A percentile compares a stretch with the other conserved stretches of the same genome.
Evolutionary conservation across 2,113 vertebrate species (phyloP).

Genomic region (Scophthalmus maximus): DNA sequence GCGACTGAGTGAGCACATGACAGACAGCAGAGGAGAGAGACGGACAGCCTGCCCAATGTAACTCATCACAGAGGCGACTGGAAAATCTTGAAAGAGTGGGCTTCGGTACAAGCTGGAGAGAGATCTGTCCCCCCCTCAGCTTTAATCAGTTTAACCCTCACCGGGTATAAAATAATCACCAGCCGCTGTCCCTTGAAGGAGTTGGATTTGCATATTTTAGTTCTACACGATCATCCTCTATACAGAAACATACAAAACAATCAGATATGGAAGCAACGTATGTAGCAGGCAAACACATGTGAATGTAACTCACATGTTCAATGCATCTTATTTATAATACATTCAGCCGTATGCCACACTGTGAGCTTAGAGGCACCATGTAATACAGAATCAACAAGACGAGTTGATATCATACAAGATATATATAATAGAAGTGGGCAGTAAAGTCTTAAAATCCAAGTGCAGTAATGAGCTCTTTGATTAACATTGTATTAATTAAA

Average conservation of each 20-base stretch:
- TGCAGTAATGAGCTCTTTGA: no score
- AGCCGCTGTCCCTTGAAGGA: slow-evolving; percentile 29
- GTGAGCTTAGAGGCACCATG: not conserved
- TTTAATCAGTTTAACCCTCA: slow-evolving; percentile 30
- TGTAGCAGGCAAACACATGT: not conserved
- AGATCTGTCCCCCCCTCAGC: slow-evolving; percentile 34
- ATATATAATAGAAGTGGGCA: no score
- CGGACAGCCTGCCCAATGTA: slow-evolving; percentile 9
- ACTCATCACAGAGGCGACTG: slow-evolving; percentile 37
- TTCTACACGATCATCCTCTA: not conserved
- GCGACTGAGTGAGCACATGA: not conserved
- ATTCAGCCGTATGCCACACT: not conserved
- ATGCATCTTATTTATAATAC: not conserved
- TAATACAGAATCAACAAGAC: no score
- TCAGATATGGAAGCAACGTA: not conserved
- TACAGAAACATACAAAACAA: slow-evolving; percentile 13
- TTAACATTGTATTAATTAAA: no score
- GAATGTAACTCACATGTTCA: not conserved
- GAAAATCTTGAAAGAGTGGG: slow-evolving; percentile 32
- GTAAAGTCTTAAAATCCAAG: no score
- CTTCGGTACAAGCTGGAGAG: slow-evolving; percentile 38
- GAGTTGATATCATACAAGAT: no score
- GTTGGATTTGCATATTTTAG: slow-evolving; percentile 3
- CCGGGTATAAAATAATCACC: slow-evolving; percentile 34
- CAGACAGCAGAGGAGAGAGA: not conserved